Conservation (phyloP, 2,797 vertebrate species). For the Esox masquinongy region DNA sequence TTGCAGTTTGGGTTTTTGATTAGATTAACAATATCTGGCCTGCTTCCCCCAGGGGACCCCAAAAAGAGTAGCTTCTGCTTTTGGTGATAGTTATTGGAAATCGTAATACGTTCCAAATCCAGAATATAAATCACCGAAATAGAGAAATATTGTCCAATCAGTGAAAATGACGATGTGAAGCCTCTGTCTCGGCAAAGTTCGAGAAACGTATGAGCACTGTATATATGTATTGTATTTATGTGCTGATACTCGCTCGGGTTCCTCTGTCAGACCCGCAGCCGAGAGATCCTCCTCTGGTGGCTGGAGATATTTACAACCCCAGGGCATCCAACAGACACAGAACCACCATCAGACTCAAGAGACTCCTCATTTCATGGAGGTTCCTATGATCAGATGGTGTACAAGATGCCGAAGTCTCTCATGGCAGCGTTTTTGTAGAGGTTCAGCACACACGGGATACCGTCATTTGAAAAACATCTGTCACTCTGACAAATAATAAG, state of each 20-base stretch:
- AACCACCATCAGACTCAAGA: neutral
- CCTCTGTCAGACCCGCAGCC: neutral
- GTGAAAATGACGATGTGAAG: neutral
- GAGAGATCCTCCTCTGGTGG: neutral
- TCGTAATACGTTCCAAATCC: too few relatives aligned
- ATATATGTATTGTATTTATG: neutral
- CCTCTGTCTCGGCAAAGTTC: neutral
- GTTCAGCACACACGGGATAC: slow-evolving; percentile 75
- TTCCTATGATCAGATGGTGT: slow-evolving; percentile 59
- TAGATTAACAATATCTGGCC: neutral
- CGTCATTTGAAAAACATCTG: slow-evolving; percentile 84
- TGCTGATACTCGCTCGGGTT: neutral
- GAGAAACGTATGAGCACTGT: neutral
- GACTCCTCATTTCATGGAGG: slow-evolving; percentile 48
- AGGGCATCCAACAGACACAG: neutral
- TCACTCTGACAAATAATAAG: slow-evolving; percentile 82
- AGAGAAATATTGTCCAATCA: neutral
- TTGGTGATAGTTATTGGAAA: too few relatives aligned
- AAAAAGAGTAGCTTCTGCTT: too few relatives aligned
- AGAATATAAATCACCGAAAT: neutral
- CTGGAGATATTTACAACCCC: neutral
- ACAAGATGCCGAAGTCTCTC: slow-evolving; percentile 63
- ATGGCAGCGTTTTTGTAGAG: slow-evolving; percentile 63
- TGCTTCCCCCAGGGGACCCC: neutral
- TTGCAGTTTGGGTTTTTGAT: slow-evolving; percentile 3